These are phyloP conservation scores for Diplodus sargus DNA, from an alignment of 2,797 vertebrate genomes.

Conservation along the genomic window DNA sequence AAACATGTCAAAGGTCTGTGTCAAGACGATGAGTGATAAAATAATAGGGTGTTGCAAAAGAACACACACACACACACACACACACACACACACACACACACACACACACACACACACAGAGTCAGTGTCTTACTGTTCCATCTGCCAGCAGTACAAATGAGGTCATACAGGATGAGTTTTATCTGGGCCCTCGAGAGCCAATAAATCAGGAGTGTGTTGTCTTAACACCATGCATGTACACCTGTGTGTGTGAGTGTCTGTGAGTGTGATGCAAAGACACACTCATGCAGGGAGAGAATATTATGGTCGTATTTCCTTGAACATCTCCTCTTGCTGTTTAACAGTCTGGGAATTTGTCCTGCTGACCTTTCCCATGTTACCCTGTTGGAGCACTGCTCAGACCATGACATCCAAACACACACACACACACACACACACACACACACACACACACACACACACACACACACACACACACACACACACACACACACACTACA, in stretches of 20 bases:
- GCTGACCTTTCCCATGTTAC: conserved; percentile 68
- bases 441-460: conserved; percentile 19
- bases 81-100: conserved; percentile 24
- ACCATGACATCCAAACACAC: conserved; percentile 45
- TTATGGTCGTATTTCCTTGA: conserved; percentile 18
- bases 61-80: neutral
- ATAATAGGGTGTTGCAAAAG: conserved; percentile 20
- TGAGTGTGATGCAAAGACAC: conserved; percentile 3
- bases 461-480: conserved; percentile 15
- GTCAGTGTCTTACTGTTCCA: conserved; percentile 18
- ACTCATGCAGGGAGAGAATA: conserved; percentile 12
- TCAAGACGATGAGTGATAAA: conserved; percentile 35
- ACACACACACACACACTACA: conserved; percentile 17
- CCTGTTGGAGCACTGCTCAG: conserved; percentile 44
- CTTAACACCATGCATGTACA: conserved; percentile 6
- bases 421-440: conserved; percentile 26
- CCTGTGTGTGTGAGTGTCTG: conserved; percentile 11
- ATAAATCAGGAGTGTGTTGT: conserved; percentile 57
- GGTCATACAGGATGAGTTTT: conserved; percentile 63
- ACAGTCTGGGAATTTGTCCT: conserved; percentile 72
- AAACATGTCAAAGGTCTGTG: conserved; percentile 21
- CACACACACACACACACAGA: conserved; percentile 16
- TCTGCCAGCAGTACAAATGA: conserved; percentile 45
- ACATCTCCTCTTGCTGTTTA: conserved; percentile 60
- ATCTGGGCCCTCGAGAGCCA: conserved; percentile 56